phyloP scores from a whole-genome alignment of 2,888 invertebrate genomes.

The Cantharis nigra region DNA sequence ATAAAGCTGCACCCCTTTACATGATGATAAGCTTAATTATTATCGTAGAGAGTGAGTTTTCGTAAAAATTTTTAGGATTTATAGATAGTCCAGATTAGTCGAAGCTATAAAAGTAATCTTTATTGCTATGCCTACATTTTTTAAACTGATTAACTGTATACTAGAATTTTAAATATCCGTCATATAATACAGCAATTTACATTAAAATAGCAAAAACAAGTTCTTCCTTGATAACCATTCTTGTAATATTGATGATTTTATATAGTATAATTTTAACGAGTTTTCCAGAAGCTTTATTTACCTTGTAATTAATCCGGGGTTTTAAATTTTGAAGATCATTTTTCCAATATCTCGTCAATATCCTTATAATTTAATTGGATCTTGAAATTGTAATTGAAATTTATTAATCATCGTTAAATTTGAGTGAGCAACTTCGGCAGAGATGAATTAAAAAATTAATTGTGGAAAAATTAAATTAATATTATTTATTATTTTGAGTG shows the following conservation, averaged over 20 bases:
- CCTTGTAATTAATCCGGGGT: neutral
- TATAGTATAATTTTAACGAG: neutral
- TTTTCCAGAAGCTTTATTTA: neutral
- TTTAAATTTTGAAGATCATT: neutral
- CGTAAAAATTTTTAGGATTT: neutral
- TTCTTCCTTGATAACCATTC: neutral
- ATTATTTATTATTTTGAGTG: neutral
- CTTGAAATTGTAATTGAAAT: neutral
- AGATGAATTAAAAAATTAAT: neutral
- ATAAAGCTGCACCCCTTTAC: neutral
- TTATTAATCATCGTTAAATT: neutral
- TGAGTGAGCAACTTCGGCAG: neutral
- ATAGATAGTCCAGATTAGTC: neutral
- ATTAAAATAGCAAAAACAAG: neutral
- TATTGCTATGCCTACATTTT: neutral
- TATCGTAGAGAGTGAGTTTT: neutral
- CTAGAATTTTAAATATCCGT: neutral
- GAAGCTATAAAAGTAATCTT: neutral
- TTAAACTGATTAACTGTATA: neutral
- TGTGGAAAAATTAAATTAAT: neutral
- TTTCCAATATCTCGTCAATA: neutral
- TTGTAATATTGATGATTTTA: neutral
- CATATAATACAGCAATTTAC: neutral
- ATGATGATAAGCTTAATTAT: neutral
- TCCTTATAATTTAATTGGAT: neutral